Evolutionary conservation across 2,113 vertebrate genomes (phyloP), one percentile per base, ranked within the genome.

Genomic region (Brevimyrus niger): DNA sequence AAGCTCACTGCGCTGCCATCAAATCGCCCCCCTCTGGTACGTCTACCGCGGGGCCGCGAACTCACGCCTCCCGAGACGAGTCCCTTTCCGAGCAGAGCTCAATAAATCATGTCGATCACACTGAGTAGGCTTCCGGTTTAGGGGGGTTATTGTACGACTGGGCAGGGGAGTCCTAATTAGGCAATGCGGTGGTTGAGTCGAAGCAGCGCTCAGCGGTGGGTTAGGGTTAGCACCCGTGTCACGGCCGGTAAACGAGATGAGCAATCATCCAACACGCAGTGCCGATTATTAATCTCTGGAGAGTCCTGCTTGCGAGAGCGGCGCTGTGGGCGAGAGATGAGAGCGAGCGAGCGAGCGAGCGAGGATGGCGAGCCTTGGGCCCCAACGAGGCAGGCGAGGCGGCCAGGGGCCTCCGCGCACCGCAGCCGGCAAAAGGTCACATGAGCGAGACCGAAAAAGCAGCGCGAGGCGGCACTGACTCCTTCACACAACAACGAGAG

Each of bases 381-480:
- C 88, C 65, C 65, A 87, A 87, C 31, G 82, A 92, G 89, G 91
- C 88, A 69, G 80, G 86, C n/a, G 51, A 17, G 51, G 61, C 61
- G 23, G 61, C 51, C 21, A 44, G 88, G 91, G 89, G 83, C 89
- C 89, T n/a, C n/a, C 35, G 42, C 9, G 89, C 89, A 89, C 89
- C 87, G 80, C 92, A 91, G 91, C 92, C 93, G 91, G 88, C 93
- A 94, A 95, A 95, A 95, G 94, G 93, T 95, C 94, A 94, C 90
- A 31, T 35, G 91, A 42, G 48, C 87, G 47, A 65, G 80, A 87
- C 48, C 13, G 38, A 93, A 90, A 44, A 89, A 88, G 73, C 80
- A 92, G 90, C 87, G 86, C 4, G 6, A n/a, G 7, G 19, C 7
- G 69, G 31, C 31, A 38, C 69, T 21, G 4, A 46, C 80, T 83